Conservation (phyloP, 2,888 invertebrate genomes). For the Mamestra brassicae region DNA sequence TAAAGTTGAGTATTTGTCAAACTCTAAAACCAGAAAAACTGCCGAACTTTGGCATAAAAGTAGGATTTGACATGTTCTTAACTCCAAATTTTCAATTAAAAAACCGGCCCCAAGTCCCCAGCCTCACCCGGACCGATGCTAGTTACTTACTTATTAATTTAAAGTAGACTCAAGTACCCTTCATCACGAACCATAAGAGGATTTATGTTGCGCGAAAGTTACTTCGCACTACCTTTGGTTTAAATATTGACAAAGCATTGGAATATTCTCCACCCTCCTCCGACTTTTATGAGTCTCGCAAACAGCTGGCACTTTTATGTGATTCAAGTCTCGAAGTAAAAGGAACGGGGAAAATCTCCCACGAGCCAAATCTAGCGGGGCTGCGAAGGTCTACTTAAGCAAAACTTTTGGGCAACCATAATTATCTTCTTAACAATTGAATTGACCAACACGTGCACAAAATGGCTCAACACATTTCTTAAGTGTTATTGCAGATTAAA, state of each 20-base stretch:
- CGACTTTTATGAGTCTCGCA: conserved; percentile 43
- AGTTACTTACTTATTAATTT: conserved; percentile 41
- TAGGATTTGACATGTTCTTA: too few relatives aligned
- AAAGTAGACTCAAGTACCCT: conserved; percentile 17
- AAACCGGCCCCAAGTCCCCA: too few relatives aligned
- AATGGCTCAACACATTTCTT: conserved; percentile 36
- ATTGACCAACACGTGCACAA: conserved; percentile 47
- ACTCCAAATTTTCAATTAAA: too few relatives aligned
- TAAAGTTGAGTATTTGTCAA: too few relatives aligned
- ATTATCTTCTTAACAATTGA: conserved; percentile 54
- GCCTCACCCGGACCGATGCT: neutral
- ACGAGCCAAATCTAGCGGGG: conserved; percentile 35
- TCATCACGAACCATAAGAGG: conserved; percentile 22
- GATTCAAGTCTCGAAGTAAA: conserved; percentile 15
- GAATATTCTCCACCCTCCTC: conserved; percentile 35
- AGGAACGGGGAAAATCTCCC: conserved; percentile 14
- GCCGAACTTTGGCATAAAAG: too few relatives aligned
- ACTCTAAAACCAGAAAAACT: too few relatives aligned
- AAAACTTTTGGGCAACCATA: conserved; percentile 38
- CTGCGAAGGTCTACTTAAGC: conserved; percentile 16
- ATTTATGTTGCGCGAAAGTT: conserved; percentile 30
- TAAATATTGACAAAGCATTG: conserved; percentile 43
- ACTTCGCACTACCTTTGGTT: conserved; percentile 22
- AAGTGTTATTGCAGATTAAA: conserved; percentile 37
- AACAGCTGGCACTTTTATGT: conserved; percentile 41